phyloP scores from a whole-genome alignment of 2,888 invertebrate genomes.

The Rugalucina vietnamica region DNA sequence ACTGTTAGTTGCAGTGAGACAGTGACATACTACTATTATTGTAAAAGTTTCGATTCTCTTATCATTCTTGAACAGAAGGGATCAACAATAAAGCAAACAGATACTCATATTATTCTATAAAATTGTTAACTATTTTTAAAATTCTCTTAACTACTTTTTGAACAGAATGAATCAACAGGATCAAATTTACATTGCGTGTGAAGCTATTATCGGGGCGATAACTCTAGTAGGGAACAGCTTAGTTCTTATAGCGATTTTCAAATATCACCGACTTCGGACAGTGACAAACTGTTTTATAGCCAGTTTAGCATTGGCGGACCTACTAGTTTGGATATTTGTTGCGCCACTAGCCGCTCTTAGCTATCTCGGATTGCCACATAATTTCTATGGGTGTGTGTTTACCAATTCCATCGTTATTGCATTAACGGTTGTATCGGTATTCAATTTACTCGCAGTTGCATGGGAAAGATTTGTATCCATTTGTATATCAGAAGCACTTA shows the following conservation, averaged over 20 bases:
- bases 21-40: too few relatives aligned
- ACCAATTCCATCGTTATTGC: constrained; percentile 79
- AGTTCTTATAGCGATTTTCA: constrained; percentile 73
- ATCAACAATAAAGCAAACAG: too few relatives aligned
- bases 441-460: constrained; percentile 80
- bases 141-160: too few relatives aligned
- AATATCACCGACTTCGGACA: constrained; percentile 69
- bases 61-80: too few relatives aligned
- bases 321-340: constrained; percentile 76
- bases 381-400: constrained; percentile 78
- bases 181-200: constrained; percentile 71
- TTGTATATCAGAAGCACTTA: constrained; percentile 73
- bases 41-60: too few relatives aligned
- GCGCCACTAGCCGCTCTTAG: constrained; percentile 75
- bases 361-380: constrained; percentile 69
- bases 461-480: constrained; percentile 80
- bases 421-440: constrained; percentile 81
- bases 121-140: too few relatives aligned
- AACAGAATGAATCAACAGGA: too few relatives aligned
- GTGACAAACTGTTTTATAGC: constrained; percentile 79
- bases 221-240: constrained; percentile 72
- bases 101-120: too few relatives aligned
- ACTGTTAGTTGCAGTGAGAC: too few relatives aligned
- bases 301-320: constrained; percentile 78
- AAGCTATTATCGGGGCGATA: constrained; percentile 69